A percentile compares a stretch with the other conserved stretches of the same genome.
Evolutionary conservation across 2,797 vertebrate genomes (phyloP).

Genomic region (Lacerta agilis): DNA sequence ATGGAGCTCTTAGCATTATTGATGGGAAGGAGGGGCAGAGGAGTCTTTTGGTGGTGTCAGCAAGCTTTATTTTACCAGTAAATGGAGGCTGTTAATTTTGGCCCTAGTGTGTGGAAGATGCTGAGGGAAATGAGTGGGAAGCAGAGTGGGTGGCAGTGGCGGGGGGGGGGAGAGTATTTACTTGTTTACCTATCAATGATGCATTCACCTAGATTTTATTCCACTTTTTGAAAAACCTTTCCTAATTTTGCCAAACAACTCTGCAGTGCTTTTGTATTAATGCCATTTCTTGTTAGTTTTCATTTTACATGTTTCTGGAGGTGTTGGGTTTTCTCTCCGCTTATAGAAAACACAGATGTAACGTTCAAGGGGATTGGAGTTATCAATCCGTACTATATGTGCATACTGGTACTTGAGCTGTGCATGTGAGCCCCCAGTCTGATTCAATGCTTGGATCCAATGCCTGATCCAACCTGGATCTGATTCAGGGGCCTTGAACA

Average conservation of each 20-base stretch:
- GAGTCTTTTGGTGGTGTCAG: constrained; percentile 62
- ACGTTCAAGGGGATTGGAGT: too few relatives aligned
- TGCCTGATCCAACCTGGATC: too few relatives aligned
- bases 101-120: constrained; percentile 40
- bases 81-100: constrained; percentile 67
- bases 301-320: background rate
- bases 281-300: too few relatives aligned
- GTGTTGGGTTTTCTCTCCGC: background rate
- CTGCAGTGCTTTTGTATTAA: background rate
- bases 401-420: too few relatives aligned
- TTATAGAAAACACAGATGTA: too few relatives aligned
- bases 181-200: constrained; percentile 64
- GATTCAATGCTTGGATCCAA: too few relatives aligned
- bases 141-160: too few relatives aligned
- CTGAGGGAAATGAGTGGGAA: background rate
- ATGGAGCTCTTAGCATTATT: constrained; percentile 57
- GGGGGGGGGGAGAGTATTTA: background rate
- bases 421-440: too few relatives aligned
- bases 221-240: constrained; percentile 56
- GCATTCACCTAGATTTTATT: constrained; percentile 39
- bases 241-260: constrained; percentile 55
- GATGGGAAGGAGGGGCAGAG: constrained; percentile 55
- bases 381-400: background rate
- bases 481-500: too few relatives aligned
- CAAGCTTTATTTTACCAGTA: constrained; percentile 63